phyloP scores from a whole-genome alignment of 2,888 invertebrate species.

The Drosophila neutralis region DNA sequence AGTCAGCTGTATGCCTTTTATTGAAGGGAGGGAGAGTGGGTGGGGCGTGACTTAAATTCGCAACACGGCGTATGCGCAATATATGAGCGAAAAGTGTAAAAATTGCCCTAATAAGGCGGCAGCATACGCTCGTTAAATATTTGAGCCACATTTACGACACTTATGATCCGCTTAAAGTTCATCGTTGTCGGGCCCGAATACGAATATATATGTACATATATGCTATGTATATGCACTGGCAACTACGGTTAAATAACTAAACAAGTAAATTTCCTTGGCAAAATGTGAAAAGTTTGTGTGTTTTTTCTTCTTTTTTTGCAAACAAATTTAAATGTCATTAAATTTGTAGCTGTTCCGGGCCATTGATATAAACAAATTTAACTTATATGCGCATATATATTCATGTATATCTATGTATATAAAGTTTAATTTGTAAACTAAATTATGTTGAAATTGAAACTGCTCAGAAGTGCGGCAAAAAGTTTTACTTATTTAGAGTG shows the following conservation, averaged over 20 bases:
- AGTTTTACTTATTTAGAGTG: slow-evolving; percentile 31
- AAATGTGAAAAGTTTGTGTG: slow-evolving; percentile 62
- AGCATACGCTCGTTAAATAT: slow-evolving; percentile 55
- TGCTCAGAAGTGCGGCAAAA: slow-evolving; percentile 40
- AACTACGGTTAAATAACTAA: slow-evolving; percentile 36
- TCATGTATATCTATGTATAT: too few relatives aligned
- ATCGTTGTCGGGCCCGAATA: slow-evolving; percentile 32
- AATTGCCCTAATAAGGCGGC: slow-evolving; percentile 51
- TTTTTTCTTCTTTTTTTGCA: slow-evolving; percentile 23
- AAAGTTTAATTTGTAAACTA: slow-evolving; percentile 42
- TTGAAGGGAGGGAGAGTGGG: background rate
- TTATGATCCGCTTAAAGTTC: slow-evolving; percentile 49
- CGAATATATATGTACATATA: too few relatives aligned
- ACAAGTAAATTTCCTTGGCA: slow-evolving; percentile 37
- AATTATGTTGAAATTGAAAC: slow-evolving; percentile 45
- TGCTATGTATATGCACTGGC: slow-evolving; percentile 8
- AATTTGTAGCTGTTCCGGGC: slow-evolving; percentile 41
- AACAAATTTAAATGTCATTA: slow-evolving; percentile 74
- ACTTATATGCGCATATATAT: slow-evolving; percentile 27
- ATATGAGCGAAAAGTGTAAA: slow-evolving; percentile 18
- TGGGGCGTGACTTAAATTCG: background rate
- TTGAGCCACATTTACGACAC: slow-evolving; percentile 52
- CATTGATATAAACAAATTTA: slow-evolving; percentile 36
- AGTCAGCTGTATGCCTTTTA: slow-evolving; percentile 17
- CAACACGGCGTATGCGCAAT: slow-evolving; percentile 47